Evolutionary conservation across 2,888 invertebrate genomes (phyloP), one percentile per base, ranked within the genome.

Genomic region (Oscheius sp.): DNA sequence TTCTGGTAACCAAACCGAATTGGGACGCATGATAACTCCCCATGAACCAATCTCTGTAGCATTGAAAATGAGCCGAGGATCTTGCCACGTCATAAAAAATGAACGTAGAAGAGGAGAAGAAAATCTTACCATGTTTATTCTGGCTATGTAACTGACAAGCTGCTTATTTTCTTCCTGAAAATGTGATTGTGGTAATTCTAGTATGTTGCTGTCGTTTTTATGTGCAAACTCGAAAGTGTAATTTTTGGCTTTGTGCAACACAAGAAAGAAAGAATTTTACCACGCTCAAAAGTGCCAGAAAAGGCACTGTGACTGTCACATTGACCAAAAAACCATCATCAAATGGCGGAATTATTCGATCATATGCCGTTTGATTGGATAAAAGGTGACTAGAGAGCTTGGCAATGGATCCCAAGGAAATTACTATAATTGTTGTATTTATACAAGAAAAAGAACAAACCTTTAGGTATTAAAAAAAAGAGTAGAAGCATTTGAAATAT

Each of bases 81-180:
- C 54, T 8, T 54, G 54, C 54, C 54, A 54, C 24, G 54, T 54
- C 54, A 33, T 20, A 22, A 41, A 41, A 41, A 17, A 17, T 4
- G n/a, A 8, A 36, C 14, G 8, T 36, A 8, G 8, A 36, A 36
- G 8, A 36, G 36, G 14, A 36, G 14, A 36, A 36, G 14, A 36
- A 36, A 36, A 36, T 8, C 36, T 2, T 5, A 54, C 54, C 54
- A 54, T 54, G 36, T 54, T 54, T 12, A 54, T 32, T 33, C 36
- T 17, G 2, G 54, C 20, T 5, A 54, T 30, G 12, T 20, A 54
- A 20, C 33, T 22, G 3, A 54, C 33, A n/a, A 12, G 17, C 12
- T 54, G 54, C 17, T 6, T 32, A 33, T 30, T 54, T 54, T 33
- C 14, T 41, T 41, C n/a, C 41, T 41, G 12, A 41, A 41, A 36